These are phyloP conservation scores for Drosophila emarginata DNA, from an alignment of 2,888 invertebrate species.

Conservation along the genomic window DNA sequence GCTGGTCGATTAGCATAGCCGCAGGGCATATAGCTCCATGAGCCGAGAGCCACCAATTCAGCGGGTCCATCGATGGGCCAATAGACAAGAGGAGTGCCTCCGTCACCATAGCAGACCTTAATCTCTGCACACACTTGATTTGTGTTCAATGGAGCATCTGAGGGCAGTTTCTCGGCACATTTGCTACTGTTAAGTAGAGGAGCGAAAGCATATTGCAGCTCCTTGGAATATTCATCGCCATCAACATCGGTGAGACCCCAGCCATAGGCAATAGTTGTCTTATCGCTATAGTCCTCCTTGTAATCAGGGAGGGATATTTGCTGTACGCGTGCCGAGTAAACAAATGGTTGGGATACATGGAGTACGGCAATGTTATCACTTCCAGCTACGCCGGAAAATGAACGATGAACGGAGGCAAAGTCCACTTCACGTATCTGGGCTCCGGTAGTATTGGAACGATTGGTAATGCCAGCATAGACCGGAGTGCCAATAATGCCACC, in stretches of 20 bases:
- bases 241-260: constrained; percentile 71
- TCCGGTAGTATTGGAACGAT: constrained; percentile 54
- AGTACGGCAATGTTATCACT: constrained; percentile 85
- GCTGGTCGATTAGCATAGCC: constrained; percentile 70
- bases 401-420: constrained; percentile 77
- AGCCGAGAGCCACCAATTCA: constrained; percentile 69
- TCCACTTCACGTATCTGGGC: constrained; percentile 77
- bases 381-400: constrained; percentile 79
- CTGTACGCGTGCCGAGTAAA: constrained; percentile 76
- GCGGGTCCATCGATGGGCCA: constrained; percentile 61
- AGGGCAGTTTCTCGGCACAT: constrained; percentile 56
- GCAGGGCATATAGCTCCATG: constrained; percentile 77
- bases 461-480: constrained; percentile 70
- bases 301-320: constrained; percentile 80
- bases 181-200: constrained; percentile 46
- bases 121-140: constrained; percentile 65
- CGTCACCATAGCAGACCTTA: constrained; percentile 73
- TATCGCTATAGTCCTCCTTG: constrained; percentile 58
- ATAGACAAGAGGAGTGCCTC: constrained; percentile 72
- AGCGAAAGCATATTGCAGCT: constrained; percentile 63
- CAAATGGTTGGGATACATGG: constrained; percentile 72
- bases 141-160: constrained; percentile 60
- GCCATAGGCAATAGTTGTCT: constrained; percentile 63
- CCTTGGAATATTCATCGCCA: constrained; percentile 55
- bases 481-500: constrained; percentile 60